These are phyloP conservation scores for Pseudomyrmex sp. DNA, from an alignment of 1,140 invertebrate genomes.

Conservation along the genomic window DNA sequence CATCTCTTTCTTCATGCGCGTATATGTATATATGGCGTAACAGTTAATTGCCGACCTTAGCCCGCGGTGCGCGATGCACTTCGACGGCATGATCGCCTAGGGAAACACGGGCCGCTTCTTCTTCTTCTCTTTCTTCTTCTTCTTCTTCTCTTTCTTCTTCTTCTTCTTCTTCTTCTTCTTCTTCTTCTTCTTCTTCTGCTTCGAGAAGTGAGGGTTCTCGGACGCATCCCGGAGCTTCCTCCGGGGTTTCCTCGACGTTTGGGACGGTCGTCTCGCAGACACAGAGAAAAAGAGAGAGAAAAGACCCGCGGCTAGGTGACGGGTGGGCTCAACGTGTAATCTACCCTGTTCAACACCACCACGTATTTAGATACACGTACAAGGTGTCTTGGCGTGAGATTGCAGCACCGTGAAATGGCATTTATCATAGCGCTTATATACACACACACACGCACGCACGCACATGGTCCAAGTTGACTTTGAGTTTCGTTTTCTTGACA, in stretches of 20 bases:
- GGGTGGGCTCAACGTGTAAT: conserved; percentile 77
- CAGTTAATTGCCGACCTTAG: conserved; percentile 58
- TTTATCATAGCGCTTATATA: conserved; percentile 12
- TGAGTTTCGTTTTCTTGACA: background rate
- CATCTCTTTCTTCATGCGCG: conserved; percentile 16
- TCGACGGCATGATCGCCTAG: conserved; percentile 55
- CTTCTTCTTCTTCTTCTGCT: no score
- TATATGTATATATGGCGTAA: conserved; percentile 37
- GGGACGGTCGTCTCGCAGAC: conserved; percentile 40
- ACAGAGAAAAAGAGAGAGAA: conserved; percentile 44
- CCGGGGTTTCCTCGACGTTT: conserved; percentile 64
- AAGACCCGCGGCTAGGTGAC: conserved; percentile 70
- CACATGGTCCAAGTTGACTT: background rate
- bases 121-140: no score
- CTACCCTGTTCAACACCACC: conserved; percentile 58
- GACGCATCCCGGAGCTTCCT: conserved; percentile 45
- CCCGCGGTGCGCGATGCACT: conserved; percentile 51
- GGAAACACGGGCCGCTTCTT: conserved; percentile 41
- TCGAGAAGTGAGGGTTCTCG: conserved; percentile 27
- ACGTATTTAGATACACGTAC: conserved; percentile 10
- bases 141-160: no score
- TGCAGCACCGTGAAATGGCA: conserved; percentile 21
- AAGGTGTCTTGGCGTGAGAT: conserved; percentile 2
- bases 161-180: background rate
- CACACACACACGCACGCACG: no score